Conservation (phyloP, 2,113 vertebrate species). For the Tauraco erythrolophus region DNA sequence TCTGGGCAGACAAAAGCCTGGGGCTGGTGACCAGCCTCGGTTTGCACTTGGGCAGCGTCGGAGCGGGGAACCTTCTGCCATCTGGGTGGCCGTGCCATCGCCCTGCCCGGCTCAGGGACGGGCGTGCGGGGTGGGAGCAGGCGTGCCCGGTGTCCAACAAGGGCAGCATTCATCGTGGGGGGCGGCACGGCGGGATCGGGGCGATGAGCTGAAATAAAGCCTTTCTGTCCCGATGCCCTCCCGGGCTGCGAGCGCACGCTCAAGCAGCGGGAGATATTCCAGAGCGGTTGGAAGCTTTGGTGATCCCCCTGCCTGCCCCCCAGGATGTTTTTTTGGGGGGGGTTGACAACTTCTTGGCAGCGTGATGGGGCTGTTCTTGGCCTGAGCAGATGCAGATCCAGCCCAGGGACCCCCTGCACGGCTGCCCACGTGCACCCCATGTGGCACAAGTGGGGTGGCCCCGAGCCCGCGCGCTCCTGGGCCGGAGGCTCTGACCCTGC, state of each 20-base stretch:
- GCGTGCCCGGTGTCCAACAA: background rate
- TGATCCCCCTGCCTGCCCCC: background rate
- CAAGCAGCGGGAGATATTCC: background rate
- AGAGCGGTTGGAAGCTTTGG: accelerated
- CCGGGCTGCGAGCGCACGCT: accelerated
- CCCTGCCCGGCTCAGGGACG: background rate
- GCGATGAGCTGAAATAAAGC: background rate
- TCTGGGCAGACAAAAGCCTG: background rate
- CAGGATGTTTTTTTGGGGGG: accelerated
- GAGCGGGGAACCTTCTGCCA: background rate
- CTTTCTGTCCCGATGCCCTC: background rate
- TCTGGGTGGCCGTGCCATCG: accelerated
- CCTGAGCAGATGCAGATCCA: background rate
- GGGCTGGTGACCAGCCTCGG: background rate
- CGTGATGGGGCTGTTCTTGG: accelerated
- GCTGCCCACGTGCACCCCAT: background rate
- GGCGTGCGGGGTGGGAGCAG: background rate
- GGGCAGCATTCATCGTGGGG: background rate
- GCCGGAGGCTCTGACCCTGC: background rate
- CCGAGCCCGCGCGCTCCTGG: accelerated
- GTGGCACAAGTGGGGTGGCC: background rate
- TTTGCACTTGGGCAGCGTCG: background rate
- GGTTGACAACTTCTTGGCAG: background rate
- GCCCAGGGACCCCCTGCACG: accelerated
- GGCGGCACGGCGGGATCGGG: accelerated